Evolutionary conservation across 2,888 invertebrate species (phyloP), one percentile per base, ranked within the genome.

Genomic region (Phaonia tiefii): DNA sequence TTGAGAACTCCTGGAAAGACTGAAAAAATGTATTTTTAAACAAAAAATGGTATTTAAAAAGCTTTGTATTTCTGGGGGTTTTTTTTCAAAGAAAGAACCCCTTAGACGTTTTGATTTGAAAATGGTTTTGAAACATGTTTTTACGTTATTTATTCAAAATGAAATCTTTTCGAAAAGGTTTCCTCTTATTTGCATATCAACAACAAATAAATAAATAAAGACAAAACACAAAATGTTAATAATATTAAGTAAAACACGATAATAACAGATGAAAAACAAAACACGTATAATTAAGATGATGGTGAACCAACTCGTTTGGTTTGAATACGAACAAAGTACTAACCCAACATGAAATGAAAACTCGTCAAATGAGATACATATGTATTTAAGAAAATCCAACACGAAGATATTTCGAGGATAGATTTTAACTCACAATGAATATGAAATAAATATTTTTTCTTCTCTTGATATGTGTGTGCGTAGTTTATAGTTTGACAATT

Each of bases 131-230:
- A 44, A 11, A 44, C n/a, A 39, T 31, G 44, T 69, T 54, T 63
- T 54, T 54, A 17, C 25, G 20, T 39, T 25, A 31, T 56, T 51
- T n/a, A 49, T n/a, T 67, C 13, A 67, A 67, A 79, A 78, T 77
- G 83, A 84, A 85, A 81, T 83, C 85, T 85, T 74, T 83, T 83
- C 77, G 49, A 83, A 82, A 85, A 84, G 85, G 85, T 85, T 85
- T 85, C 85, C 84, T 84, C 84, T 85, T 84, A 84, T 85, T 85
- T 85, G 85, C 85, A 85, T 85, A 85, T 85, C 85, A 85, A 79
- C 74, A 79, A 80, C 3, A 31, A 31, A 31, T 85, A 85, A 79
- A 71, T 76, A 80, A 78, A 73, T 75, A 73, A 67, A 77, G 75
- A 78, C 70, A 70, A 49, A 44, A 60, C 60, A 75, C 39, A 78